phyloP scores from a whole-genome alignment of 2,113 vertebrate species.

The Silurus glanis region DNA sequence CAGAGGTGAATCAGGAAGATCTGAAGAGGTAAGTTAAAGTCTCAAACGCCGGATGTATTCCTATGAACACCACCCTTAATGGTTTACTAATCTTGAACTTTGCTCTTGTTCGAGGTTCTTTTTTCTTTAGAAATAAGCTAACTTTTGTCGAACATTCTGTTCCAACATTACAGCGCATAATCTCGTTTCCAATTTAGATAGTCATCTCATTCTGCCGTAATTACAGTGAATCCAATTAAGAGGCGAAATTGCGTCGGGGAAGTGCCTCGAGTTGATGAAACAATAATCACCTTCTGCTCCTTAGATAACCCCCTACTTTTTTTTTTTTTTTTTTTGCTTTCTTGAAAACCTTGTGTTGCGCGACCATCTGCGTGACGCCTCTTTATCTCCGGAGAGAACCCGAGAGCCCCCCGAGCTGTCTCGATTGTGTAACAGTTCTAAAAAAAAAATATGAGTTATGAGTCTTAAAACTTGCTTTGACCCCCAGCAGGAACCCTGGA shows the following conservation, averaged over 20 bases:
- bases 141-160: conserved; percentile 28
- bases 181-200: conserved; percentile 39
- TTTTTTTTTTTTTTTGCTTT: neutral
- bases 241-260: neutral
- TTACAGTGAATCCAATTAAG: conserved; percentile 43
- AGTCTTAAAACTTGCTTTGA: neutral
- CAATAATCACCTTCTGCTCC: conserved; percentile 32
- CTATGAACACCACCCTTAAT: neutral
- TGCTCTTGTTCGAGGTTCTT: neutral
- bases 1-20: too few relatives aligned
- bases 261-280: conserved; percentile 27
- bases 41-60: too few relatives aligned
- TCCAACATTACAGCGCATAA: conserved; percentile 17
- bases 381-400: conserved; percentile 2
- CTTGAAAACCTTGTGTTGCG: neutral
- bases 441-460: neutral
- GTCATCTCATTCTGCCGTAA: conserved; percentile 23
- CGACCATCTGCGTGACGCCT: neutral
- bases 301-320: conserved; percentile 12
- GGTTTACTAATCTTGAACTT: neutral
- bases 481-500: neutral
- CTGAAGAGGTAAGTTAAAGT: too few relatives aligned
- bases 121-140: neutral
- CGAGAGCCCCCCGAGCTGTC: neutral
- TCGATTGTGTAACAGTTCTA: neutral